Conservation (phyloP, 2,113 vertebrate genomes). For the Trematocara variabile region DNA sequence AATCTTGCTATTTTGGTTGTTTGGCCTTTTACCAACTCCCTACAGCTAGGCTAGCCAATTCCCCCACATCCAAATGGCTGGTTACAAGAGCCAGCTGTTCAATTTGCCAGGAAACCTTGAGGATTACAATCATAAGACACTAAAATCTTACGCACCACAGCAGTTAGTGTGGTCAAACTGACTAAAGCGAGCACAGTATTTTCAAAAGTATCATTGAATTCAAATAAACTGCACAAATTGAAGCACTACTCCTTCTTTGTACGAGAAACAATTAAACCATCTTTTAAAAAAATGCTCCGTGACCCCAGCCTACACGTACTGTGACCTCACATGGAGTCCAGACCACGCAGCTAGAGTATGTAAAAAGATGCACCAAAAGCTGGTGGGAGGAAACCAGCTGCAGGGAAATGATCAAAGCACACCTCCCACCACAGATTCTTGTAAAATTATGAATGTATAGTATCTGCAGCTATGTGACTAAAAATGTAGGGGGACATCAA, state of each 20-base stretch:
- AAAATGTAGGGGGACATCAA: neutral
- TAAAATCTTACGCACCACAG: neutral
- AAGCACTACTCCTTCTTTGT: neutral
- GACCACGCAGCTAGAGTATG: neutral
- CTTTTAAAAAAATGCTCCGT: neutral
- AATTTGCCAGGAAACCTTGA: neutral
- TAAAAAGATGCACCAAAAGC: neutral
- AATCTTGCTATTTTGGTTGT: neutral
- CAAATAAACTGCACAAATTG: neutral
- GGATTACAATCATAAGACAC: neutral
- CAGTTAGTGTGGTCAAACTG: neutral
- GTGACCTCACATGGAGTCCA: neutral
- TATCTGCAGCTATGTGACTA: neutral
- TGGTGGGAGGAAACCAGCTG: neutral
- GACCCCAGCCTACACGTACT: neutral
- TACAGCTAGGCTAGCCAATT: neutral
- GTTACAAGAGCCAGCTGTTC: neutral
- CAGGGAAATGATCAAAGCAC: neutral
- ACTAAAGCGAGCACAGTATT: fast-evolving
- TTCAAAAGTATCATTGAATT: neutral
- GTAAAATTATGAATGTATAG: neutral
- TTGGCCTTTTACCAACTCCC: neutral
- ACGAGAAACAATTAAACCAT: neutral
- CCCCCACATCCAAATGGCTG: neutral
- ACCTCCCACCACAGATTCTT: neutral